phyloP scores from a whole-genome alignment of 1,140 invertebrate species.

The Triops longicaudatus region DNA sequence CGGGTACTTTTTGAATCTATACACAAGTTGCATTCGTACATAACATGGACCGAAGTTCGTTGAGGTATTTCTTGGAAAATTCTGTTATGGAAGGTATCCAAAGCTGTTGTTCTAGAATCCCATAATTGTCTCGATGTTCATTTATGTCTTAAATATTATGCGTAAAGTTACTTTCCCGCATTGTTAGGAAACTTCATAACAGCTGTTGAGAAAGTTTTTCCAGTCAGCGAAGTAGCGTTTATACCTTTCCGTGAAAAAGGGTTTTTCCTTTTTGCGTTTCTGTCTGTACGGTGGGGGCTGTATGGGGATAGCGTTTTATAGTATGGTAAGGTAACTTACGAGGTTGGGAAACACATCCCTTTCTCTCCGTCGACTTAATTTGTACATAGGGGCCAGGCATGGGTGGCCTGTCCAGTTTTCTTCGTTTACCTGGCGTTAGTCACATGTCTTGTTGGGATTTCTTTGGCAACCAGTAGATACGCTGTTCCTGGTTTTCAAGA shows the following conservation, averaged over 20 bases:
- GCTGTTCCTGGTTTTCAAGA: neutral
- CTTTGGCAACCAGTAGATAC: neutral
- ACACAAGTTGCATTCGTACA: neutral
- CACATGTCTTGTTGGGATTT: neutral
- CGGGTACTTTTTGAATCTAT: neutral
- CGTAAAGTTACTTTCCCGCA: neutral
- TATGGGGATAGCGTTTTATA: neutral
- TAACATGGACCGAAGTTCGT: neutral
- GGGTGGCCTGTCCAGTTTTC: constrained; percentile 9
- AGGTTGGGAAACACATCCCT: constrained; percentile 6
- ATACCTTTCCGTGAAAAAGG: neutral
- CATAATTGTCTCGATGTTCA: neutral
- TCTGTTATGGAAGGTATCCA: neutral
- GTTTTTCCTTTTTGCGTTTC: neutral
- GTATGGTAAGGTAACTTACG: neutral
- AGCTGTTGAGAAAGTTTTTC: constrained; percentile 10
- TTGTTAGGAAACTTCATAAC: neutral
- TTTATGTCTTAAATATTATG: neutral
- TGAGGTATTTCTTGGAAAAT: neutral
- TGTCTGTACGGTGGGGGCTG: neutral
- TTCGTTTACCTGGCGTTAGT: neutral
- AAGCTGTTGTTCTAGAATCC: neutral
- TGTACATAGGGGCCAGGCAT: neutral
- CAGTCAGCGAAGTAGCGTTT: neutral
- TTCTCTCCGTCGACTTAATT: neutral